These are phyloP conservation scores for Nematostella vectensis DNA, from an alignment of 92 coral and sea anemone genomes.

Conservation along the genomic window DNA sequence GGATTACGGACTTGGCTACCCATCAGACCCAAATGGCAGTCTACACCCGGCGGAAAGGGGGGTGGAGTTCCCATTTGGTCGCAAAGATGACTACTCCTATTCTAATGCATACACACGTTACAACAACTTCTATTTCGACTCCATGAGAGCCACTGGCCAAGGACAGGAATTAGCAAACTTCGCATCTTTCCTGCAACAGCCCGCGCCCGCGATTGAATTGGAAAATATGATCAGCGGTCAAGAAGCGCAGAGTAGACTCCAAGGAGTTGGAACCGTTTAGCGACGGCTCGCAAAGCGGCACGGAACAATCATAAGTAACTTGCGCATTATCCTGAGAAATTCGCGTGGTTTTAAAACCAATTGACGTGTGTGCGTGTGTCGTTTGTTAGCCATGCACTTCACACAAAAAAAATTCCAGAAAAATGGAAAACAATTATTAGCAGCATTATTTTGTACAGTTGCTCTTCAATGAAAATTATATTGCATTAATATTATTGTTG, in stretches of 20 bases:
- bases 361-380: no score
- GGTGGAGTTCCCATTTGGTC: conserved; percentile 18
- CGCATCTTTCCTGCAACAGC: conserved; percentile 19
- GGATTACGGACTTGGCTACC: conserved; percentile 39
- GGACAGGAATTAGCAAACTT: conserved; percentile 27
- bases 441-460: no score
- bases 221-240: conserved; percentile 36
- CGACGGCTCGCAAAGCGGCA: no score
- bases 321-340: no score
- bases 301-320: no score
- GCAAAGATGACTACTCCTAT: conserved; percentile 25
- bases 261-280: not conserved
- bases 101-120: conserved; percentile 30
- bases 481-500: no score
- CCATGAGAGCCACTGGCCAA: conserved; percentile 28
- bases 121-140: conserved; percentile 42
- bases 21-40: conserved; percentile 14
- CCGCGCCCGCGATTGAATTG: conserved; percentile 38
- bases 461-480: no score
- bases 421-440: no score
- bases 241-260: conserved; percentile 25
- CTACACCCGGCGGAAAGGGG: conserved; percentile 20
- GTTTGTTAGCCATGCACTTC: no score
- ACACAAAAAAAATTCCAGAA: no score
- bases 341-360: no score